Base-by-base conservation (phyloP, 2,888 invertebrate genomes). In the Sepiola atlantica region DNA sequence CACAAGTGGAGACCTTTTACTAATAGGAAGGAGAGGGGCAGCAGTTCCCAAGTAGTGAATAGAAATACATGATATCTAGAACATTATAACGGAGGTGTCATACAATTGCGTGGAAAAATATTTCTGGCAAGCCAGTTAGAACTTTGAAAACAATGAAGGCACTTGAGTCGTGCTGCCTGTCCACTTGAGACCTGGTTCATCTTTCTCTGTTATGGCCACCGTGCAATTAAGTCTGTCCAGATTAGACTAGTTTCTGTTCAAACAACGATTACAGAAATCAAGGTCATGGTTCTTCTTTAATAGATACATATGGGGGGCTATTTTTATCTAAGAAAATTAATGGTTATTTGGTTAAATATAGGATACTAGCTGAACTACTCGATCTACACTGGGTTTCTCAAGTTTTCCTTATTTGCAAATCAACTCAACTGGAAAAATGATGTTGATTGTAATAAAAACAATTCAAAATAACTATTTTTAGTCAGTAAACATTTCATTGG, bases 1-100 rank as follows among this genome's bases (percentile, higher is more conserved):
- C 77, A n/a, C 77, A 77, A 77, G n/a, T 77, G 77, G 77, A 77
- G 77, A 77, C 77, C 77, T 77, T 77, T 77, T 77, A 77, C 77
- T n/a, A 77, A 77, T 32, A 32, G 77, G 77, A 77, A n/a, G 77
- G 77, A 77, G 77, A n/a, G n/a, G 32, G n/a, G n/a, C 45, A 45
- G 8, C 8, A 45, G 45, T 32, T 32, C 28, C n/a, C n/a, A 16
- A 77, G n/a, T 77, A 77, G 77, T 77, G 77, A 77, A 77, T 16
- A 77, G 77, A 77, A 77, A 77, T 77, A 77, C n/a, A 77, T 32
- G 77, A 77, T 77, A 77, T 61, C 61, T 61, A 61, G 61, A 61
- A 61, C 61, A 61, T 61, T 61, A 61, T 77, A 77, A 77, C n/a
- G 32, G 77, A n/a, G n/a, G 77, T 77, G 77, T 77, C 77, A 77